Percentiles rank a stretch among this genome's conserved stretches.
phyloP scores from a whole-genome alignment of 2,113 vertebrate genomes.

The Osmerus mordax region DNA sequence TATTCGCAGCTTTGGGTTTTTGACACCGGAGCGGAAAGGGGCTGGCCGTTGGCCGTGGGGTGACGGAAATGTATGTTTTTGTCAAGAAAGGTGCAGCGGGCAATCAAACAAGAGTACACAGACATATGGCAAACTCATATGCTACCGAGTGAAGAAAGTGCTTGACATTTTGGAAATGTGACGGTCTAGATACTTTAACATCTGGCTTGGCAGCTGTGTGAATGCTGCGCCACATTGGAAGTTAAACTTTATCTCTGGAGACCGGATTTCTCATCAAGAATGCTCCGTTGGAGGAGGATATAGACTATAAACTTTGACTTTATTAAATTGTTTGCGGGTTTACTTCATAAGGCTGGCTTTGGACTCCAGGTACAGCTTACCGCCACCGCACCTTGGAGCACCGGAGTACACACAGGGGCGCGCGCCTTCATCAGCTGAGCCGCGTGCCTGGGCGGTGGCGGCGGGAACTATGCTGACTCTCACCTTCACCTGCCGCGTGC shows the following conservation, averaged over 20 bases:
- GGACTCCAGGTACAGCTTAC: background rate
- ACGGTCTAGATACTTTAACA: no score
- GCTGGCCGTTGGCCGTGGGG: background rate
- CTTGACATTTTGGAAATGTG: no score
- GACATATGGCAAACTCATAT: no score
- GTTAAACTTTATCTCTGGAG: no score
- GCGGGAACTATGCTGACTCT: conserved; percentile 52
- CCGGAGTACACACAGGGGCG: background rate
- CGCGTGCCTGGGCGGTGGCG: conserved; percentile 4
- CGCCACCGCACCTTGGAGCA: background rate
- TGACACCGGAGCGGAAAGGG: conserved; percentile 13
- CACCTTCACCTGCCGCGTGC: conserved; percentile 43
- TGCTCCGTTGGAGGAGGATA: background rate
- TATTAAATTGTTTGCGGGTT: background rate
- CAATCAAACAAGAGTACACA: background rate
- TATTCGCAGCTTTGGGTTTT: no score
- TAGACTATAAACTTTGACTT: background rate
- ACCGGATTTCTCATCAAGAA: no score
- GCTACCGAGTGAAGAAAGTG: no score
- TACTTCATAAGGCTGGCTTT: background rate
- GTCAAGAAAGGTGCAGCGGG: background rate
- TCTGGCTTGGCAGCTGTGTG: no score
- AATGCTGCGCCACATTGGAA: no score
- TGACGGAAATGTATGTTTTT: background rate
- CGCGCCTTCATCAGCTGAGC: conserved; percentile 17